Evolutionary conservation across 2,888 invertebrate species (phyloP).

Genomic region (Endomychus coccineus): DNA sequence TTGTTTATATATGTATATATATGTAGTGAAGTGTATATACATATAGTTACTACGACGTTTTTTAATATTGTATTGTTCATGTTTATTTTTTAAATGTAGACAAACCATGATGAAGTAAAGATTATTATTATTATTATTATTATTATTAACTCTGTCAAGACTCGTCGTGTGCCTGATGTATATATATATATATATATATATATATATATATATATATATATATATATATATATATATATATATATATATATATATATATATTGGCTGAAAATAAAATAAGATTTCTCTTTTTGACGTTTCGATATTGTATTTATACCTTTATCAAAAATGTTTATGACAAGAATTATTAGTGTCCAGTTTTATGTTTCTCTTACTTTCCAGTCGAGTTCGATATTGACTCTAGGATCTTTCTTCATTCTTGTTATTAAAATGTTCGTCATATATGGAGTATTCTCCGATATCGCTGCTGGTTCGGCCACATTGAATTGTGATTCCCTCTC

Average conservation of each 20-base stretch:
- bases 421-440: slow-evolving; percentile 51
- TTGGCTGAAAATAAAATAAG: too few species aligned
- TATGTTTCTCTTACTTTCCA: slow-evolving; percentile 58
- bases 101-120: too few species aligned
- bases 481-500: slow-evolving; percentile 48
- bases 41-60: too few species aligned
- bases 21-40: too few species aligned
- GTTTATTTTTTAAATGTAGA: too few species aligned
- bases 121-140: too few species aligned
- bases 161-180: too few species aligned
- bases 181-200: slow-evolving; percentile 1
- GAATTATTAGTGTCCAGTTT: background rate
- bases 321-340: background rate
- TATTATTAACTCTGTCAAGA: too few species aligned
- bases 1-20: too few species aligned
- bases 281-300: too few species aligned
- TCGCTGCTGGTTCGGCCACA: slow-evolving; percentile 53
- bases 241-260: slow-evolving; percentile 1
- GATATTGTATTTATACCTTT: too few species aligned
- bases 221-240: slow-evolving; percentile 1
- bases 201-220: slow-evolving; percentile 1
- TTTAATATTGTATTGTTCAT: too few species aligned
- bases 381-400: slow-evolving; percentile 49
- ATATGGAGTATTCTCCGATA: slow-evolving; percentile 50
- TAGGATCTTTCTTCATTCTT: slow-evolving; percentile 47